phyloP scores from a whole-genome alignment of 1,140 invertebrate species.

The Platorchestia sp. region DNA sequence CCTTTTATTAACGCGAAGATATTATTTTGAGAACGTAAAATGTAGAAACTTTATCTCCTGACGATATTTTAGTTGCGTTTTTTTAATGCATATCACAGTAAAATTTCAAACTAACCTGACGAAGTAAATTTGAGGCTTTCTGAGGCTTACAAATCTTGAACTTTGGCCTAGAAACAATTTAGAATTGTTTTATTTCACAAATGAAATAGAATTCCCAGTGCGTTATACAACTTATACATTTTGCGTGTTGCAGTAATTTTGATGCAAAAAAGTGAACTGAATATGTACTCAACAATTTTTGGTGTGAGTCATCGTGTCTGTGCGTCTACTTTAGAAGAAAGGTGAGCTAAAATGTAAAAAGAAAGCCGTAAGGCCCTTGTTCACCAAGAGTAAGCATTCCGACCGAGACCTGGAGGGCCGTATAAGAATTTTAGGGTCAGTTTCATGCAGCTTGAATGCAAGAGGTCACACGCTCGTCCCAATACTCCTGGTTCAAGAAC shows the following conservation, averaged over 20 bases:
- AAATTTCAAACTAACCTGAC: neutral
- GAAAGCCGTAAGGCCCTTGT: neutral
- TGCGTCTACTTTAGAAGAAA: neutral
- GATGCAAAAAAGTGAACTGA: neutral
- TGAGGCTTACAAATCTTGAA: neutral
- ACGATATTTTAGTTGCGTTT: neutral
- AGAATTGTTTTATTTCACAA: too few relatives aligned
- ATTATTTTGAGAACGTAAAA: neutral
- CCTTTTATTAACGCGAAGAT: neutral
- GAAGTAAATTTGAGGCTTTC: neutral
- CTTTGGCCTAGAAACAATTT: too few relatives aligned
- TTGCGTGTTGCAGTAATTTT: neutral
- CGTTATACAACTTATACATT: neutral
- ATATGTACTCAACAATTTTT: neutral
- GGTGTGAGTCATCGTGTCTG: neutral
- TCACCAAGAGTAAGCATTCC: neutral
- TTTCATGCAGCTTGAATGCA: neutral
- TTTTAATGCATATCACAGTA: neutral
- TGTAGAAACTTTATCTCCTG: too few relatives aligned
- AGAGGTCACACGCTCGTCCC: conserved; percentile 3
- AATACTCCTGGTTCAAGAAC: neutral
- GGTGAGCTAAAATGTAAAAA: neutral
- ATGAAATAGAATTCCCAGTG: neutral
- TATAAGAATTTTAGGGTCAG: conserved; percentile 9
- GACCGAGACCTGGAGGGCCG: neutral